Conservation (phyloP, 2,888 invertebrate species). For the Eustalomyia histrio region DNA sequence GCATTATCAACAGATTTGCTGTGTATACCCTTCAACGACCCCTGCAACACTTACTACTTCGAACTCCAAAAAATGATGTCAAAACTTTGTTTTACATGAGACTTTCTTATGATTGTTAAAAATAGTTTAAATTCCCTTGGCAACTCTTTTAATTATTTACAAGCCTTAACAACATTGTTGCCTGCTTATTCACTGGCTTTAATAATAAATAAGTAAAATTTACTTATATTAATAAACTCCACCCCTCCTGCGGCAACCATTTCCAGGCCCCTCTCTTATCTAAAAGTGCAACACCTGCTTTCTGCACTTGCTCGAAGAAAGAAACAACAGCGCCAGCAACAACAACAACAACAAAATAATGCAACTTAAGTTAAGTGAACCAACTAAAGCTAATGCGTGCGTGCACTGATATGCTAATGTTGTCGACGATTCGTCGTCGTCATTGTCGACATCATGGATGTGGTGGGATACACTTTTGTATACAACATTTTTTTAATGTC, state of each 20-base stretch:
- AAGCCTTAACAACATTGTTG: conserved; percentile 46
- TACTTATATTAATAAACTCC: conserved; percentile 35
- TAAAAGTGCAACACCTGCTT: conserved; percentile 49
- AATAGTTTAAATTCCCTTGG: background rate
- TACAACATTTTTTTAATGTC: background rate
- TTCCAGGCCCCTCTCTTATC: conserved; percentile 31
- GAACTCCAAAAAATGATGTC: no score
- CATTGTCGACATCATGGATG: conserved; percentile 23
- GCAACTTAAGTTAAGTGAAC: conserved; percentile 16
- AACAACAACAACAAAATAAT: conserved; percentile 14
- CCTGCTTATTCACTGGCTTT: conserved; percentile 33
- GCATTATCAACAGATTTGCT: no score
- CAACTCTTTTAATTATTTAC: conserved; percentile 25
- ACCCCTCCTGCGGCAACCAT: conserved; percentile 15
- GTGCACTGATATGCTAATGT: conserved; percentile 62
- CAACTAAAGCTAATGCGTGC: conserved; percentile 59
- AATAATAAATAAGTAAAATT: conserved; percentile 18
- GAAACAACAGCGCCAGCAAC: no score
- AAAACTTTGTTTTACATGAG: no score
- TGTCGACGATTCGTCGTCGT: conserved; percentile 58
- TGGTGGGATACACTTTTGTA: background rate
- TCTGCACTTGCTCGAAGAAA: conserved; percentile 40
- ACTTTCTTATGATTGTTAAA: no score
- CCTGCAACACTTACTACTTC: no score
- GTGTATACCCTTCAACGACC: no score